These are phyloP conservation scores for Typhlichthys eigenmanni DNA, from an alignment of 2,797 vertebrate species.

Conservation along the genomic window DNA sequence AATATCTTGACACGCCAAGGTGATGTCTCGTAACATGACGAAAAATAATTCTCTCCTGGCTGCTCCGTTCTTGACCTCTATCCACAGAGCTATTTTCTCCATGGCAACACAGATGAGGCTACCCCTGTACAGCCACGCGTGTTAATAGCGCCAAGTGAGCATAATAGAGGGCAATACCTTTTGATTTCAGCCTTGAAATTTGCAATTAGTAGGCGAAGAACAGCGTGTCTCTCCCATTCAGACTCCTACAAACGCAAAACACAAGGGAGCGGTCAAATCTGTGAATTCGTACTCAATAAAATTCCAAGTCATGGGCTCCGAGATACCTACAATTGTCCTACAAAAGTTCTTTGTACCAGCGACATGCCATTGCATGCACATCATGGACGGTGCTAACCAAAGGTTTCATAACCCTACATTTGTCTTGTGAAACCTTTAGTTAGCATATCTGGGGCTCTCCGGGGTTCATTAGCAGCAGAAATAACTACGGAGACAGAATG, in stretches of 20 bases:
- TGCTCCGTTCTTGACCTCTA: constrained; percentile 36
- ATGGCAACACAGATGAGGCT: constrained; percentile 42
- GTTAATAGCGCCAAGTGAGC: constrained; percentile 30
- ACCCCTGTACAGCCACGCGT: constrained; percentile 24
- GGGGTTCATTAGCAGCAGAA: too few species aligned
- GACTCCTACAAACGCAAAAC: neutral
- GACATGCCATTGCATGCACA: too few species aligned
- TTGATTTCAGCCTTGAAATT: neutral
- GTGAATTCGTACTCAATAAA: neutral
- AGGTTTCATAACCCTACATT: too few species aligned
- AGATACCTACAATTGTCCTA: too few species aligned
- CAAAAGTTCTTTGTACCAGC: too few species aligned
- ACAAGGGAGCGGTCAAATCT: too few species aligned
- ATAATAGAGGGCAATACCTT: constrained; percentile 1
- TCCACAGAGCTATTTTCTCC: constrained; percentile 35
- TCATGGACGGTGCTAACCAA: too few species aligned
- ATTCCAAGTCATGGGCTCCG: neutral
- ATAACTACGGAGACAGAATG: too few species aligned
- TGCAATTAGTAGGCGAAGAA: neutral
- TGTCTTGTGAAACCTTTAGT: too few species aligned
- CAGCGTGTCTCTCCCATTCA: neutral
- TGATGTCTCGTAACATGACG: constrained; percentile 27
- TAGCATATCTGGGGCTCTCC: too few species aligned
- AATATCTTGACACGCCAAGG: constrained; percentile 23
- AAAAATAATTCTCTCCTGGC: constrained; percentile 16